These are phyloP conservation scores for Cataglyphis rosenhaueri DNA, from an alignment of 2,888 invertebrate genomes.

Conservation along the genomic window DNA sequence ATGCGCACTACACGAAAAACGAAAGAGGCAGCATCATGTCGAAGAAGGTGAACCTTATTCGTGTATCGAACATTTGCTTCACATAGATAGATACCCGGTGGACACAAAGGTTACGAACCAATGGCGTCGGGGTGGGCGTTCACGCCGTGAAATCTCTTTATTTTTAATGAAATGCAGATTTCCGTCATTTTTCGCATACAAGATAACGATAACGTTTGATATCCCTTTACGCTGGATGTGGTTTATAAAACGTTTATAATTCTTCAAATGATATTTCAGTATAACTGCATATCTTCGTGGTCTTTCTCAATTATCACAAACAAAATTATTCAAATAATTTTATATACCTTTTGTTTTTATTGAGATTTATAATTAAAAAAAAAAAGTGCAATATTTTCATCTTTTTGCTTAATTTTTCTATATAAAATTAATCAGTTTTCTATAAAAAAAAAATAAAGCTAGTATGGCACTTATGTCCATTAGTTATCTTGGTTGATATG, in stretches of 20 bases:
- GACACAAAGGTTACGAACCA: slow-evolving; percentile 75
- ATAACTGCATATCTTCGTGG: neutral
- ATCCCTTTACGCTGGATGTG: neutral
- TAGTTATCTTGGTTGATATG: neutral
- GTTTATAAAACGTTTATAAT: neutral
- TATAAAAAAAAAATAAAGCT: neutral
- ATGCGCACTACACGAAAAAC: slow-evolving; percentile 77
- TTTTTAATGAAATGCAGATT: slow-evolving; percentile 41
- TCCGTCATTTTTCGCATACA: slow-evolving; percentile 14
- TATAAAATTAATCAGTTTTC: neutral
- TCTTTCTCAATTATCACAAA: slow-evolving; percentile 1
- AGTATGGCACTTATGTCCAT: neutral
- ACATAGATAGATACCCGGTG: slow-evolving; percentile 66
- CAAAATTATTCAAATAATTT: neutral
- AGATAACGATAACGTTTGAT: slow-evolving; percentile 20
- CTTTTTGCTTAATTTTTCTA: neutral
- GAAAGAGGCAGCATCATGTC: slow-evolving; percentile 72
- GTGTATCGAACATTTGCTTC: slow-evolving; percentile 76
- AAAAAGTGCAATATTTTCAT: neutral
- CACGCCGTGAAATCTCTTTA: slow-evolving; percentile 51
- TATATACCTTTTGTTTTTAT: neutral
- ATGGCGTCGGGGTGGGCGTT: slow-evolving; percentile 74
- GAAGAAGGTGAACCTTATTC: slow-evolving; percentile 75
- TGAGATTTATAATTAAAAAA: neutral
- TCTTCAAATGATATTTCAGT: neutral